A percentile compares a stretch with the other conserved stretches of the same genome.
Evolutionary conservation across 2,113 vertebrate species (phyloP).

Genomic region (Chitala chitala): DNA sequence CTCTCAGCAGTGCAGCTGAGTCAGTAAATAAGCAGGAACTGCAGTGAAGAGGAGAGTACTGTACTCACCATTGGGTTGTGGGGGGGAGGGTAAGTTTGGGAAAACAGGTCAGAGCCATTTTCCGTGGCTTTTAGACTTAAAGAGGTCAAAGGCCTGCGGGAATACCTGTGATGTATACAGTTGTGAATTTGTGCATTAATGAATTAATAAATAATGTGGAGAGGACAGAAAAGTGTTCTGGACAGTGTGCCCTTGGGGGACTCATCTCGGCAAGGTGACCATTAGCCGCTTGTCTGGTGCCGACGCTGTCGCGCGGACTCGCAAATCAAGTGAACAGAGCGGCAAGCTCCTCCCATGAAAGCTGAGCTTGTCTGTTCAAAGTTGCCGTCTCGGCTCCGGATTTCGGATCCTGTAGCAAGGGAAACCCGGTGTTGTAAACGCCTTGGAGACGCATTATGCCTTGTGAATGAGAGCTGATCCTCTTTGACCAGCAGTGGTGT

Average conservation of each 20-base stretch:
- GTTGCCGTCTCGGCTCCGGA: no score
- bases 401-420: no score
- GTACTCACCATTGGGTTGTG: no score
- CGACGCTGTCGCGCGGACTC: neutral
- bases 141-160: neutral
- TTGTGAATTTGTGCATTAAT: constrained; percentile 1
- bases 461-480: neutral
- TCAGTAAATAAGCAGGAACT: neutral
- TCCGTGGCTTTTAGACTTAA: neutral
- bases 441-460: neutral
- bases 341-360: neutral
- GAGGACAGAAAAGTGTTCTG: neutral
- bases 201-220: constrained; percentile 12
- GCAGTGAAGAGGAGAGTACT: neutral
- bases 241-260: neutral
- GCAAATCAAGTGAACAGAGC: neutral
- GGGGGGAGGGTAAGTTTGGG: neutral
- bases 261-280: neutral
- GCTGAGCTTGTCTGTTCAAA: neutral
- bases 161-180: neutral
- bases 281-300: neutral
- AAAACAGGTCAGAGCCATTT: constrained; percentile 2
- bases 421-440: neutral
- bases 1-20: neutral
- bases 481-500: neutral